Base-by-base conservation (phyloP, 2,113 vertebrate genomes). In the Erythrolamprus reginae region DNA sequence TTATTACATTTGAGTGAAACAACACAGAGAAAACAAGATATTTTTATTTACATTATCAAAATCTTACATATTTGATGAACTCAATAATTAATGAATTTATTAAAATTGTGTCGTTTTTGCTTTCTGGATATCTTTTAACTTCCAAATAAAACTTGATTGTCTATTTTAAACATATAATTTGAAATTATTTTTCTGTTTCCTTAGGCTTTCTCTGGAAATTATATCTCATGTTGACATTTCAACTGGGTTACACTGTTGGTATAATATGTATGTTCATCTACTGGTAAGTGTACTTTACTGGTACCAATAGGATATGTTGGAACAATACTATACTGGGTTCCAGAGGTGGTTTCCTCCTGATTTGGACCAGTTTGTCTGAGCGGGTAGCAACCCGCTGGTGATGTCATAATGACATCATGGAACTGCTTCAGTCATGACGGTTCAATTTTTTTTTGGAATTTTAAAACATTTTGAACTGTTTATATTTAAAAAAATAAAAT, bases 211-310 rank as follows among this genome's bases (percentile, higher is more conserved):
- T 50, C 10, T 56, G 42, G 45, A 89, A 89, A 89, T 12, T 89
- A 33, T 89, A 58, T 48, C 53, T 89, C 42, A 89, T 84, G 53
- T 89, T 84, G 45, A 58, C 89, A 58, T 45, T 89, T 84, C 89
- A 89, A 45, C 53, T 84, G 82, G 82, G 82, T 21, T 48, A 23
- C 26, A 84, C 82, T 83, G 26, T 48, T 89, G 61, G 53, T 48
- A 89, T 89, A 50, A 89, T 89, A n/a, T 84, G 89, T 55, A 9
- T 58, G 45, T 89, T 89, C 82, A 28, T 84, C 82, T 89, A 89
- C 82, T 89, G 89, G 89, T 89, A 89, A 89, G 89, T 89, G 38
- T 24, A 58, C 15, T 50, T n/a, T 47, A 77, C 7, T 38, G 15
- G 65, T 77, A 7, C 7, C 17, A 0, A 38, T 33, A 77, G 65